Evolutionary conservation across 2,113 vertebrate genomes (phyloP).

Genomic region (Cercopithecus mona): DNA sequence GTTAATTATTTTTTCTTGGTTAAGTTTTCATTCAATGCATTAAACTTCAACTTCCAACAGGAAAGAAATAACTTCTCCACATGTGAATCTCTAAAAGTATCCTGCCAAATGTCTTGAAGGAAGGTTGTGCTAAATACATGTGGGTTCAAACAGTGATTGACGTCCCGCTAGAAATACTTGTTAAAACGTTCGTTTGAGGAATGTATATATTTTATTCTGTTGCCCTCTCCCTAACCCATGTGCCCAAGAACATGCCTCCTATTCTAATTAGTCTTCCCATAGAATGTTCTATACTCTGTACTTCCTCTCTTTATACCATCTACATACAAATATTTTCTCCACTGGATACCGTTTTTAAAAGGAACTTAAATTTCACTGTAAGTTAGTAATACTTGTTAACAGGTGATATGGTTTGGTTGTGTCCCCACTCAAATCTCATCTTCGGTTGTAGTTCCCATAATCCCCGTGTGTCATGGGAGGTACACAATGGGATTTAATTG

Average conservation of each 20-base stretch:
- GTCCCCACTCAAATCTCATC: too few species aligned
- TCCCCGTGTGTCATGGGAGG: too few species aligned
- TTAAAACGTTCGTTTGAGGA: neutral
- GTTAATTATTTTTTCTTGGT: neutral
- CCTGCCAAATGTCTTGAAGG: neutral
- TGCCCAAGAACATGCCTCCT: fast-evolving
- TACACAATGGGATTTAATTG: too few species aligned
- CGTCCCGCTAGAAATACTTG: neutral
- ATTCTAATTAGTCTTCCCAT: neutral
- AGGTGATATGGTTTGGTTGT: neutral
- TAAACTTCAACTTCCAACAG: neutral
- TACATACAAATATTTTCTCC: neutral
- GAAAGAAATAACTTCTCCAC: neutral
- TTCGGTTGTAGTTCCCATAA: too few species aligned
- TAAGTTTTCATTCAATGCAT: neutral
- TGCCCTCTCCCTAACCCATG: neutral
- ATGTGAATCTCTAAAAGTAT: neutral
- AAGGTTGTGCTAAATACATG: neutral
- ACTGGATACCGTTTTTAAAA: neutral
- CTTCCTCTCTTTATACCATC: neutral
- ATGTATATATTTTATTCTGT: neutral
- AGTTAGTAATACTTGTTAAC: neutral
- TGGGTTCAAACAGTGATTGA: neutral
- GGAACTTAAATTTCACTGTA: neutral
- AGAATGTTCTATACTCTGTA: neutral